A percentile compares a stretch with the other conserved stretches of the same genome.
Evolutionary conservation across 2,113 vertebrate genomes (phyloP).

Genomic region (Etia nguti): DNA sequence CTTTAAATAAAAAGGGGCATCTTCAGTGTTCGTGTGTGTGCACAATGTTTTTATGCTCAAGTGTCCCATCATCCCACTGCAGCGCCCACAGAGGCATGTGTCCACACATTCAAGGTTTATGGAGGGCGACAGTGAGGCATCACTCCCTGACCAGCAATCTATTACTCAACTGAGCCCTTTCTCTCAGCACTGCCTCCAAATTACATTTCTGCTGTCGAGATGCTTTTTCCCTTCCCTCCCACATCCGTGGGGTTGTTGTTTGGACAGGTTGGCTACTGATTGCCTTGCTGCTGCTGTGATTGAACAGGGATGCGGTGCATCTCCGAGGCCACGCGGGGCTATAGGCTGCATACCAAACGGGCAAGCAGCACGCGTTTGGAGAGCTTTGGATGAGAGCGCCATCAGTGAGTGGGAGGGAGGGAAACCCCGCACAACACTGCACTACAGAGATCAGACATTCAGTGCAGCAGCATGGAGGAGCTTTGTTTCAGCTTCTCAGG

Average conservation of each 20-base stretch:
- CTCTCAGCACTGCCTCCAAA: slow-evolving; percentile 33
- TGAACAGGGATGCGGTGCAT: slow-evolving; percentile 11
- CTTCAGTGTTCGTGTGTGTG: background rate
- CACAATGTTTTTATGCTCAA: background rate
- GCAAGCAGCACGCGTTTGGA: background rate
- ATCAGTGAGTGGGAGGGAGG: slow-evolving; percentile 44
- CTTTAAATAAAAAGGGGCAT: background rate
- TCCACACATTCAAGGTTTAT: background rate
- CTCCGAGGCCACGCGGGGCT: slow-evolving; percentile 8
- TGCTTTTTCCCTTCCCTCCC: background rate
- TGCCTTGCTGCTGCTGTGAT: slow-evolving; percentile 19
- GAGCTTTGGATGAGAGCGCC: background rate
- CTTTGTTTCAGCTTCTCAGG: background rate
- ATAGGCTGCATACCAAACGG: slow-evolving; percentile 42
- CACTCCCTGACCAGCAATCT: slow-evolving; percentile 24
- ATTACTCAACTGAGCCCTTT: slow-evolving; percentile 31
- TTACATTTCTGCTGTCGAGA: slow-evolving; percentile 39
- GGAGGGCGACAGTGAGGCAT: background rate
- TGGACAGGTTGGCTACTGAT: slow-evolving; percentile 31
- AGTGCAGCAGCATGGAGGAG: slow-evolving; percentile 1
- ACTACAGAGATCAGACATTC: slow-evolving; percentile 5
- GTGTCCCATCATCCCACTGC: background rate
- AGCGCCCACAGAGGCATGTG: background rate
- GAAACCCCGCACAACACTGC: slow-evolving; percentile 34
- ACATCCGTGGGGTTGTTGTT: background rate